These are phyloP conservation scores for Drosophila setifemur DNA, from an alignment of 1,140 invertebrate species.

Conservation along the genomic window DNA sequence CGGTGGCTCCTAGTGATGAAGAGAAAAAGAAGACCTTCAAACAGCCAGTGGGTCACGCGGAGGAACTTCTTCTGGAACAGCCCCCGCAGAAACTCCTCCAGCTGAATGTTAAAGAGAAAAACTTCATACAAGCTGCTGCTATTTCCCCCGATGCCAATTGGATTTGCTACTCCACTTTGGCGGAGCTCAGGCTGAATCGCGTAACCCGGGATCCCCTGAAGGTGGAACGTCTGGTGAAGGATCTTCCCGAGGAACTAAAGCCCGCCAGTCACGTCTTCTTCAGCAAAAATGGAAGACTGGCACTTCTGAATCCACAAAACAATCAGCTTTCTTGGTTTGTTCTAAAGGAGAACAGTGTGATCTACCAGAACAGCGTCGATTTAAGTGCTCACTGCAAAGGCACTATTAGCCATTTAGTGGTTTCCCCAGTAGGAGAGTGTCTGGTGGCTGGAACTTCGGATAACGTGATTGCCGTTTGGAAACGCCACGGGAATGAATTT, in stretches of 20 bases:
- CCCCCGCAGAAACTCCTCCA: conserved; percentile 87
- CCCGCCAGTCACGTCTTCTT: conserved; percentile 83
- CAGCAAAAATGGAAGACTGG: conserved; percentile 78
- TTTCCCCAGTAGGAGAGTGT: conserved; percentile 84
- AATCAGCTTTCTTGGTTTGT: conserved; percentile 56
- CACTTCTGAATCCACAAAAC: conserved; percentile 63
- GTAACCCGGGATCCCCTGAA: conserved; percentile 10
- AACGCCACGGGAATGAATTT: conserved; percentile 80
- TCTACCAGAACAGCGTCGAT: conserved; percentile 19
- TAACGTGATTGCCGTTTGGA: conserved; percentile 86
- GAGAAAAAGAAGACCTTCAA: not conserved
- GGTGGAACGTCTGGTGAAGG: conserved; percentile 82
- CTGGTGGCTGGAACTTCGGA: conserved; percentile 85
- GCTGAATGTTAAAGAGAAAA: conserved; percentile 75
- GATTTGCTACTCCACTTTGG: conserved; percentile 89
- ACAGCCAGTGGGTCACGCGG: not conserved
- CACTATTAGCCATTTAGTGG: conserved; percentile 21
- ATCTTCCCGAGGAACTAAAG: conserved; percentile 78
- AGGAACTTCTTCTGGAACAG: conserved; percentile 52
- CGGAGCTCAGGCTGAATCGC: conserved; percentile 85
- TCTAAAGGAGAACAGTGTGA: conserved; percentile 1
- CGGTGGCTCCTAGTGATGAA: conserved; percentile 4
- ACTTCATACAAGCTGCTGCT: conserved; percentile 82
- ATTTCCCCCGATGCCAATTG: conserved; percentile 87
- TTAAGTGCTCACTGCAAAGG: conserved; percentile 10